Conservation (phyloP, 2,797 vertebrate species). For the Siniperca obscura region DNA sequence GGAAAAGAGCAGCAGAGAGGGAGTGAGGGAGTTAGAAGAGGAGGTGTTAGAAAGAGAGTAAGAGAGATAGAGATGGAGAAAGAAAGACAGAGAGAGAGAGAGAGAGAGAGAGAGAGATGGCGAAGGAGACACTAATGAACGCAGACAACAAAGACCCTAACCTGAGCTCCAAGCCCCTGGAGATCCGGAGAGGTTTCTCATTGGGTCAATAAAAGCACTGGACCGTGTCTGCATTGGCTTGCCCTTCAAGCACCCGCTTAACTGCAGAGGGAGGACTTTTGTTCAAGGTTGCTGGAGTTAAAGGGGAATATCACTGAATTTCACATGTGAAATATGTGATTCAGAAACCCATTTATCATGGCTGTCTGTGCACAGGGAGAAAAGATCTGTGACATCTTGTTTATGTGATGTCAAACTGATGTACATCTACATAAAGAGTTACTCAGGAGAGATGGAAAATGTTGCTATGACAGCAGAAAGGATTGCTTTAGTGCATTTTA, state of each 20-base stretch:
- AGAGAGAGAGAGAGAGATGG: constrained; percentile 48
- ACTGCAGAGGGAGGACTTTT: constrained; percentile 72
- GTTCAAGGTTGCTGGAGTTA: constrained; percentile 80
- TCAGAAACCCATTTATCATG: constrained; percentile 20
- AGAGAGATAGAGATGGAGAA: constrained; percentile 40
- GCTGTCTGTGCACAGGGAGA: constrained; percentile 8
- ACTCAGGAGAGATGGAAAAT: neutral
- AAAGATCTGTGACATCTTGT: constrained; percentile 30
- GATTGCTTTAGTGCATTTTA: neutral
- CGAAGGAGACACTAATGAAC: constrained; percentile 84
- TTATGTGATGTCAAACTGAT: constrained; percentile 16
- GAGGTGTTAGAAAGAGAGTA: constrained; percentile 57
- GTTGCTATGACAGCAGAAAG: neutral
- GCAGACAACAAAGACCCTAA: constrained; percentile 83
- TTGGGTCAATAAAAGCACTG: constrained; percentile 83
- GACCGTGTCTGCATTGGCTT: constrained; percentile 74
- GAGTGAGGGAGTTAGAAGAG: constrained; percentile 55
- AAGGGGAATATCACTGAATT: constrained; percentile 62
- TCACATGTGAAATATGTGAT: constrained; percentile 39
- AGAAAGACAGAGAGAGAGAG: constrained; percentile 33
- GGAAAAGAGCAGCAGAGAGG: constrained; percentile 73
- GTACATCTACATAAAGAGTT: constrained; percentile 25
- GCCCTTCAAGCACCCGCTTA: constrained; percentile 79
- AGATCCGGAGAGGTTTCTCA: constrained; percentile 76
- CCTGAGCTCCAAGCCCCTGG: constrained; percentile 76